Base-by-base conservation (phyloP, 1,140 invertebrate genomes). In the Gonioctena quinquepunctata region DNA sequence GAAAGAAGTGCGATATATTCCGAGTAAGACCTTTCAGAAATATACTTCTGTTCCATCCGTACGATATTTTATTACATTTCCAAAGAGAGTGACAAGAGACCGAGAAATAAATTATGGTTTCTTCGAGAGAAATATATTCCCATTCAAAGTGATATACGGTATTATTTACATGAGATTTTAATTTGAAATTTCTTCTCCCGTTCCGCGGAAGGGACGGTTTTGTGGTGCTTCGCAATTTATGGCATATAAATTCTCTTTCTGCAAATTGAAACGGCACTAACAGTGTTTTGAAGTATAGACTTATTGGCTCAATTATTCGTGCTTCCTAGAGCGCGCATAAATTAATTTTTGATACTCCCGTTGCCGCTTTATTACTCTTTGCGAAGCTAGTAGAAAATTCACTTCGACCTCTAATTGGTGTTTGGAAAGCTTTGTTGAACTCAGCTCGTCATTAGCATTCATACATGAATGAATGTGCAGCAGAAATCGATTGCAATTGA, bases 81-180 rank as follows among this genome's bases (percentile, higher is more conserved):
- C 60, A 59, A 59, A 26, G 56, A 16, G 13, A 59, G n/a, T 26
- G 56, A 59, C 56, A 59, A 25, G n/a, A 59, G 25, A 59, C 21
- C 56, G n/a, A 59, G n/a, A 59, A 59, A 59, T 59, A 59, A 59
- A 59, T 59, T 59, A 59, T 59, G 56, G 56, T 59, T 59, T 59
- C 56, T 26, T 25, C 21, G 23, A 59, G 56, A 59, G 26, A 59
- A 13, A 42, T 42, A 42, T 42, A 13, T 4, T 59, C 26, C n/a
- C 23, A 28, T 59, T 59, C 56, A 16, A 59, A 22, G 56, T 59
- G 56, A 59, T 59, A 28, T 18, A 59, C 56, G 26, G 56, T 59
- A 59, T 59, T 59, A 59, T 59, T 59, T 59, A 59, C 56, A 59
- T 59, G 56, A 59, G 56, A 59, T 26, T 59, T 59, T 59, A 59